Evolutionary conservation across 2,888 invertebrate species (phyloP).

Genomic region (Amiota minor): DNA sequence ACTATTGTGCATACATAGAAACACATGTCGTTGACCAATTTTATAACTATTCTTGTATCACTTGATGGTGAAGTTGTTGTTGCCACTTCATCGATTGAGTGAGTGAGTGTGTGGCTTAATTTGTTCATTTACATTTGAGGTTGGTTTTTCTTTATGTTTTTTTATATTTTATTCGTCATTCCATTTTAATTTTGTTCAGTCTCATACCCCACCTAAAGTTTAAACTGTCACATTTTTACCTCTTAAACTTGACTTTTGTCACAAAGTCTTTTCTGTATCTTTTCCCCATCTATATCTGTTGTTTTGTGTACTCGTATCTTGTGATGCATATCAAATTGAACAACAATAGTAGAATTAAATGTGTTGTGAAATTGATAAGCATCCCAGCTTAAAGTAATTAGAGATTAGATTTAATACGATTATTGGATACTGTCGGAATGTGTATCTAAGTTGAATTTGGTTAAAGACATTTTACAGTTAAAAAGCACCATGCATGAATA

Average conservation of each 20-base stretch:
- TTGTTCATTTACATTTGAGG: conserved; percentile 17
- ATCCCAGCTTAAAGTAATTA: too few relatives aligned
- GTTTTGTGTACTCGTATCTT: conserved; percentile 37
- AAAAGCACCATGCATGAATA: neutral
- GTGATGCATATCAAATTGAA: neutral
- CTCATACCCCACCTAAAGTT: neutral
- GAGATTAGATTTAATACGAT: too few relatives aligned
- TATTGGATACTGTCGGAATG: neutral
- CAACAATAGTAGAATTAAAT: neutral
- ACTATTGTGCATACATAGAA: too few relatives aligned
- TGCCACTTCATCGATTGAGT: too few relatives aligned
- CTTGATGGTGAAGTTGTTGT: conserved; percentile 29
- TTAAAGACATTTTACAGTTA: conserved; percentile 8
- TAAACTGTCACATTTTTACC: too few relatives aligned
- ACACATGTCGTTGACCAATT: too few relatives aligned
- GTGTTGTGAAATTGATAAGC: conserved; percentile 21
- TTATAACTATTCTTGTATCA: conserved; percentile 24
- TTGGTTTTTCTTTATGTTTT: conserved; percentile 37
- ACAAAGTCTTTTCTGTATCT: conserved; percentile 39
- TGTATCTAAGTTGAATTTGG: neutral
- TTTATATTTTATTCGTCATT: conserved; percentile 39
- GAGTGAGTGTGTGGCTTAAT: too few relatives aligned
- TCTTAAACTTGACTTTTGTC: too few relatives aligned
- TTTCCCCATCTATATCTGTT: conserved; percentile 45
- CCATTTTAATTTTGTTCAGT: too few relatives aligned